Evolutionary conservation across 2,888 invertebrate genomes (phyloP), one percentile per base, ranked within the genome.

Genomic region (Trissolcus japonicus): DNA sequence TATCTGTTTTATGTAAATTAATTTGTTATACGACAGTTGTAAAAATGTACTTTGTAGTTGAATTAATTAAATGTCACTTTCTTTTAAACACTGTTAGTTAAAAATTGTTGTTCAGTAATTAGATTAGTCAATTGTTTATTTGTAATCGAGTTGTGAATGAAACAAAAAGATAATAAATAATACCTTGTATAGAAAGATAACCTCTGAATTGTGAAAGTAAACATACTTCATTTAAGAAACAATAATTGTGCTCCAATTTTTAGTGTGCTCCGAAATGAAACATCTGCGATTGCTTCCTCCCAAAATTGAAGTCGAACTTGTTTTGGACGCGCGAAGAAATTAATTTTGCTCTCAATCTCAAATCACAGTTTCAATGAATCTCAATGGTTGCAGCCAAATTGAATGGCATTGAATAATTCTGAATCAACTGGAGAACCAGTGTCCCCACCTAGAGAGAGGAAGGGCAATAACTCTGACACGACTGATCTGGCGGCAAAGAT

Each of bases 151-250:
- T 25, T 6, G 25, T 4, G 25, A 46, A 16, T 14, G 16, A 16
- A 46, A 16, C 16, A 16, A 46, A 46, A 19, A 17, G 46, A n/a
- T 16, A 51, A 48, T 29, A 40, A 16, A 56, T 14, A 25, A 40
- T 56, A 76, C 76, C 76, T 71, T 6, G 76, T 59, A 19, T 77
- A 77, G 17, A 68, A 63, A 19, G 68, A 73, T 77, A 77, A 73
- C 73, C 77, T 73, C 53, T 71, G 66, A 66, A 76, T 76, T 54
- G 68, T 68, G 16, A 63, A 73, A 68, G 65, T 77, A 68, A 77
- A 77, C 77, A 77, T 77, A 17, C 73, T 73, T 72, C 67, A 72
- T 67, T 43, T 71, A 57, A 61, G 35, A 6, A 16, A 46, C 16
- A 16, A 46, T 46, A 6, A 46, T n/a, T 46, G 14, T 46, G 14